Evolutionary conservation across 2,888 invertebrate genomes (phyloP).

Genomic region (Theretra japonica): DNA sequence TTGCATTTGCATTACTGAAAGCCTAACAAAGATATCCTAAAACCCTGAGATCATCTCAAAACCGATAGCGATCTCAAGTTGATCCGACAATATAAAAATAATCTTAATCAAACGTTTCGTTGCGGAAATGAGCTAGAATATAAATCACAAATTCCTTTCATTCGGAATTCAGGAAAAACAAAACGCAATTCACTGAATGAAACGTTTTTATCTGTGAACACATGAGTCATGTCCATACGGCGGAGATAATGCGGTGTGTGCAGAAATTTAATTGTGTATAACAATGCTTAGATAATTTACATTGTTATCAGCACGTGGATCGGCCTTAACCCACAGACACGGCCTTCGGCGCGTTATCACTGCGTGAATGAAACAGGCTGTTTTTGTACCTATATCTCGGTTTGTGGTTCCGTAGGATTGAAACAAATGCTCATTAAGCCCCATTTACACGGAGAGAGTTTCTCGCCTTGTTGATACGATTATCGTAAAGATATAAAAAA

Average conservation of each 20-base stretch:
- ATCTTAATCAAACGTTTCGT: neutral
- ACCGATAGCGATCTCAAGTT: too few species aligned
- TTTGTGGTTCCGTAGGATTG: constrained; percentile 1
- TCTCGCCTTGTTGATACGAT: too few species aligned
- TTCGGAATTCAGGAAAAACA: neutral
- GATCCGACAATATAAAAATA: too few species aligned
- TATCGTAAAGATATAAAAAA: too few species aligned
- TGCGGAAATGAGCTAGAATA: neutral
- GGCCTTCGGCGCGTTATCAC: constrained; percentile 30
- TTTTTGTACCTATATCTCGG: neutral
- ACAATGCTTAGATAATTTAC: constrained; percentile 32
- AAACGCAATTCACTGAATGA: constrained; percentile 21
- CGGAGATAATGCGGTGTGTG: constrained; percentile 9
- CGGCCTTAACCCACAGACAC: constrained; percentile 23
- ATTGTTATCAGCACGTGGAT: constrained; percentile 29
- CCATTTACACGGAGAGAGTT: too few species aligned
- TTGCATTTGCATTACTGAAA: too few species aligned
- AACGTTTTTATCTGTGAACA: constrained; percentile 1
- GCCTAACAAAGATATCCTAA: too few species aligned
- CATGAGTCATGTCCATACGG: constrained; percentile 7
- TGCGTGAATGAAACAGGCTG: constrained; percentile 6
- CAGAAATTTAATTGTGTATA: constrained; percentile 27
- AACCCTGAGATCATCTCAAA: too few species aligned
- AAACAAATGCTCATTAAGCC: neutral
- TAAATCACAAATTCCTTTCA: neutral